Base-by-base conservation (phyloP, 1,140 invertebrate species). In the Acyrthosiphon pisum region DNA sequence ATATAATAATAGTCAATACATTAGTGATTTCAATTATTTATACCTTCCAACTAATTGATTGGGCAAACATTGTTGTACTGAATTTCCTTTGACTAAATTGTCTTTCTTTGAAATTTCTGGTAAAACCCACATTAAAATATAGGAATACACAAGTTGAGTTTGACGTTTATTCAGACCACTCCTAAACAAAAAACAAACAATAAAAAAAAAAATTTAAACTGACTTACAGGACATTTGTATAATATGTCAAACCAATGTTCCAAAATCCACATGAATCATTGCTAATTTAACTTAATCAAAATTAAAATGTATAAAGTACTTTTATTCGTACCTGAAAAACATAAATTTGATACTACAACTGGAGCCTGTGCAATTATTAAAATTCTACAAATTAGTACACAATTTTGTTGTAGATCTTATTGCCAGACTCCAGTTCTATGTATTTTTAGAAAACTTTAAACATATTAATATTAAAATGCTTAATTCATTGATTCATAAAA, bases 1-100 rank as follows among this genome's bases (percentile, higher is more conserved):
- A 30, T 86, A 86, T 30, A 86, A 44, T 6, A 53, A 22, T 53
- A 53, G 50, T 53, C 20, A 53, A 14, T 44, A 53, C 53, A 90
- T 46, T 41, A 91, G n/a, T 44, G 1, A 46, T 30, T 44, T 44
- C 18, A 87, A 46, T 50, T 53, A 35, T n/a, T 50, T 35, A 91
- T 91, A 93, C 91, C 81, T 93, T 84, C 91, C 91, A n/a, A 93
- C 91, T n/a, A 93, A 86, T 53, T 93, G 91, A 93, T 84, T 93
- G 4, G 91, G 91, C 35, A 93, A 93, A 93, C 91, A 86, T 56
- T 93, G 53, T 84, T 93, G 76, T 20, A 93, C 26, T 84, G 26
- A 84, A 93, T 93, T 93, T 86, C 91, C 91, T 93, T 84, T 93
- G 6, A 86, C 81, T 56, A 93, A 1, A 56, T 93, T 56, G 37